Evolutionary conservation across 2,888 invertebrate species (phyloP).

Genomic region (Slavum lentiscoides): DNA sequence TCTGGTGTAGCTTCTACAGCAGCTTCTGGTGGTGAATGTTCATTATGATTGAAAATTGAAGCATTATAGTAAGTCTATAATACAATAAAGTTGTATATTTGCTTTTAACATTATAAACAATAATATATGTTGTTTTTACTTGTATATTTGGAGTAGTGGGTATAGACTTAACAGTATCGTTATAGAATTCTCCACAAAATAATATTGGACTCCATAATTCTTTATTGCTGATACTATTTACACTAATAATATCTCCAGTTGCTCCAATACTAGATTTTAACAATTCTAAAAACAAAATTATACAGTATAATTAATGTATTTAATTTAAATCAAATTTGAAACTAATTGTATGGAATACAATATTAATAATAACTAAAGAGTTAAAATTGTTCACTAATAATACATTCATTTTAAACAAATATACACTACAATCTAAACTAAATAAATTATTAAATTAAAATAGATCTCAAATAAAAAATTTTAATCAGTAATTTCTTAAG

Average conservation of each 20-base stretch:
- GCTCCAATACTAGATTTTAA: conserved; percentile 47
- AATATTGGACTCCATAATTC: conserved; percentile 51
- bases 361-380: no score
- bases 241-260: conserved; percentile 36
- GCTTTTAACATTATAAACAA: not conserved
- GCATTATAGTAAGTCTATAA: conserved; percentile 38
- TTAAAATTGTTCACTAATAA: no score
- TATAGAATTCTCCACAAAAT: conserved; percentile 37
- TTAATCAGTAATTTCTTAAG: no score
- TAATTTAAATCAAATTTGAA: not conserved
- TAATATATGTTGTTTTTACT: conserved; percentile 4
- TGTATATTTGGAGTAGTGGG: conserved; percentile 47
- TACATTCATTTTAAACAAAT: no score
- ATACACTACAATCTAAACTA: not conserved
- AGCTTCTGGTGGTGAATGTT: conserved; percentile 79
- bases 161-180: conserved; percentile 29
- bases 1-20: conserved; percentile 88
- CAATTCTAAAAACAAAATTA: not conserved
- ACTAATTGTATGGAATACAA: no score
- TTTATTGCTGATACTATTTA: conserved; percentile 34
- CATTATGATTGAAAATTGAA: conserved; percentile 61
- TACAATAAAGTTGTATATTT: not conserved
- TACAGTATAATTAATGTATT: not conserved
- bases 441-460: conserved; percentile 3
- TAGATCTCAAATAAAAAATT: not conserved